phyloP scores from a whole-genome alignment of 2,113 vertebrate species.

The Triplophysa tibetana region DNA sequence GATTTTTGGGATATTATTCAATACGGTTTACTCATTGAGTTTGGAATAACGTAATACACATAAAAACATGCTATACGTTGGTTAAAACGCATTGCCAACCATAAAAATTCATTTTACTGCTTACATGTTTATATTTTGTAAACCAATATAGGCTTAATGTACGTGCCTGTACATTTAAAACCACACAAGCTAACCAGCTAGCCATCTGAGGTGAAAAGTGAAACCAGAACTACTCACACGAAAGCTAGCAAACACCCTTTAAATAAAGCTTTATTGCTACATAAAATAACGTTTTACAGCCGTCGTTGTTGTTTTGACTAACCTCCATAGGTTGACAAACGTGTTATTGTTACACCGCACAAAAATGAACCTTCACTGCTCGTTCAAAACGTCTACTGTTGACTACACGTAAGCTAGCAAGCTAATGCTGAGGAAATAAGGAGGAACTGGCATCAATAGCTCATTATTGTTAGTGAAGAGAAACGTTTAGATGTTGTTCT shows the following conservation, averaged over 20 bases:
- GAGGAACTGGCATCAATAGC: neutral
- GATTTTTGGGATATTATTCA: neutral
- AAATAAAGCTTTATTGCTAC: neutral
- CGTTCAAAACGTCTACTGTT: neutral
- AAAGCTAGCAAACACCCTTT: neutral
- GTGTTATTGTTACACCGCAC: neutral
- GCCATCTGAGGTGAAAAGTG: slow-evolving; percentile 10
- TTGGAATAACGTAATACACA: neutral
- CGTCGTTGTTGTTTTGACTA: neutral
- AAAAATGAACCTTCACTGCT: neutral
- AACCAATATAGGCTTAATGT: neutral
- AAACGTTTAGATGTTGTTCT: neutral
- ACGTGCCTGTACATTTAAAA: neutral
- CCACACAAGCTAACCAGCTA: neutral
- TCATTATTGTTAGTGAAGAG: neutral
- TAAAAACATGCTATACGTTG: neutral
- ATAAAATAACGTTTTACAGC: neutral
- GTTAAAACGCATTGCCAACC: neutral
- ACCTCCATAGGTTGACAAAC: neutral
- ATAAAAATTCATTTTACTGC: neutral
- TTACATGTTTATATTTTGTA: neutral
- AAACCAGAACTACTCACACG: slow-evolving; percentile 21
- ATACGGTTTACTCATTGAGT: neutral
- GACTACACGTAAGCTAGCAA: neutral
- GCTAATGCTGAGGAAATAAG: neutral